phyloP scores from a whole-genome alignment of 2,113 vertebrate species.

The Okapia johnstoni region DNA sequence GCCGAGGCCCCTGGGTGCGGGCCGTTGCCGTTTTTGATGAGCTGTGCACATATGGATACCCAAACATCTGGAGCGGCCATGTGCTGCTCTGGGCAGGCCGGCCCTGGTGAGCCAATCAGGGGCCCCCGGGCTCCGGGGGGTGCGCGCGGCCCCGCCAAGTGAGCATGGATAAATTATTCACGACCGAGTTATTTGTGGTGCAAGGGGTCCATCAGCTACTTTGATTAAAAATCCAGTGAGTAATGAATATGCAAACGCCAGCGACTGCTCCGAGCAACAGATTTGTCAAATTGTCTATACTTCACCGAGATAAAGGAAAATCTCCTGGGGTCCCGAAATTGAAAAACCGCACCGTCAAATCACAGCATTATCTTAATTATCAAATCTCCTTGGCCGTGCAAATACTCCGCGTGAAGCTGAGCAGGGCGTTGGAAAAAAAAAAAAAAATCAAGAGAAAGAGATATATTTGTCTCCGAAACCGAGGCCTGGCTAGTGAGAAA shows the following conservation, averaged over 20 bases:
- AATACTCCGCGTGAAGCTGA: not conserved
- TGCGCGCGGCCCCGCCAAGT: slow-evolving; percentile 77
- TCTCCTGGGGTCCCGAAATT: slow-evolving; percentile 84
- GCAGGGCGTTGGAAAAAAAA: not conserved
- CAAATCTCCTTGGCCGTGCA: slow-evolving; percentile 72
- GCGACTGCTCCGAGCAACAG: slow-evolving; percentile 80
- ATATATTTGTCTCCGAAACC: slow-evolving; percentile 34
- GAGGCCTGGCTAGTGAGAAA: slow-evolving; percentile 36
- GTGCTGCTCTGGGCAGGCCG: slow-evolving; percentile 85
- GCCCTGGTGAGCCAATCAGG: slow-evolving; percentile 76
- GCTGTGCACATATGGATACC: slow-evolving; percentile 84
- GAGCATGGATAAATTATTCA: slow-evolving; percentile 88
- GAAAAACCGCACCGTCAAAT: slow-evolving; percentile 79
- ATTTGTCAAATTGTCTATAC: slow-evolving; percentile 90
- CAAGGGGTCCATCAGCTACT: slow-evolving; percentile 82
- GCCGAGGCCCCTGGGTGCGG: slow-evolving; percentile 79
- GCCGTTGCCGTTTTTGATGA: slow-evolving; percentile 84
- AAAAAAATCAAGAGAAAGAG: not conserved
- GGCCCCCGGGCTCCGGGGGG: slow-evolving; percentile 77
- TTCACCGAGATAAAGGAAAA: slow-evolving; percentile 86
- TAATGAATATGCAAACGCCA: slow-evolving; percentile 89
- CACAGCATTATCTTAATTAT: slow-evolving; percentile 83
- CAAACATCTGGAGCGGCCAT: slow-evolving; percentile 92
- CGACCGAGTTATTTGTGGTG: slow-evolving; percentile 74
- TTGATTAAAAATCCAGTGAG: slow-evolving; percentile 90